These are phyloP conservation scores for Hirtodrosophila duncani DNA, from an alignment of 2,888 invertebrate genomes.

Conservation along the genomic window DNA sequence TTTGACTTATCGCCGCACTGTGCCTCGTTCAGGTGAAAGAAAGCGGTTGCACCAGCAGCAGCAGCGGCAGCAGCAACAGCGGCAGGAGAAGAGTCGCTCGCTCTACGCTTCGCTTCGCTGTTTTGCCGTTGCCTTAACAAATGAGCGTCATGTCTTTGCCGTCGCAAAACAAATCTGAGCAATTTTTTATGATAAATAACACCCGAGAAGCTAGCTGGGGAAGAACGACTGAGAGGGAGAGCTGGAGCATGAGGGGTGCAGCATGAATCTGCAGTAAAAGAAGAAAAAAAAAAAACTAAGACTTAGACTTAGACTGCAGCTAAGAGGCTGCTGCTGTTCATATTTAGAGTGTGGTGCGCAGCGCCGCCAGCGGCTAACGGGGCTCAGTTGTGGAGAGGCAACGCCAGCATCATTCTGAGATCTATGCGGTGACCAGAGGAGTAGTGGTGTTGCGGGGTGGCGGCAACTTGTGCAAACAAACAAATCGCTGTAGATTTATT, in stretches of 20 bases:
- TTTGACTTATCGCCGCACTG: too few relatives aligned
- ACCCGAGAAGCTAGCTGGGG: conserved; percentile 24
- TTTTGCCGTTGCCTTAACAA: conserved; percentile 52
- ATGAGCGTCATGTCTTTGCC: conserved; percentile 70
- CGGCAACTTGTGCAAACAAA: conserved; percentile 70
- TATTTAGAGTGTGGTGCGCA: too few relatives aligned
- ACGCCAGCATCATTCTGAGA: background rate
- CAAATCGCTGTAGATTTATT: conserved; percentile 69
- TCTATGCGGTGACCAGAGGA: background rate
- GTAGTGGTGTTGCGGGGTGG: conserved; percentile 12
- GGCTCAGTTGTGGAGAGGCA: background rate
- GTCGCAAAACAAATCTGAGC: conserved; percentile 71
- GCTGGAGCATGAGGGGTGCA: background rate
- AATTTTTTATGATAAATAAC: conserved; percentile 72
- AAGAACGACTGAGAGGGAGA: background rate
- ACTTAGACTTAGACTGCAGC: too few relatives aligned
- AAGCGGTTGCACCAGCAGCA: background rate
- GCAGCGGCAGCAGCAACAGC: background rate
- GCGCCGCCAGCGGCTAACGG: conserved; percentile 43
- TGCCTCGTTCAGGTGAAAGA: too few relatives aligned
- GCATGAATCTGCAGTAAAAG: conserved; percentile 1
- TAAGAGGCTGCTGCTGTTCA: too few relatives aligned
- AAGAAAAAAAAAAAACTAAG: background rate
- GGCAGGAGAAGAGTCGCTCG: too few relatives aligned
- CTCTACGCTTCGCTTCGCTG: background rate